Percentiles rank a stretch among this genome's conserved stretches.
These are phyloP conservation scores for Iselma pallidipennis DNA, from an alignment of 2,888 invertebrate genomes.

Conservation along the genomic window DNA sequence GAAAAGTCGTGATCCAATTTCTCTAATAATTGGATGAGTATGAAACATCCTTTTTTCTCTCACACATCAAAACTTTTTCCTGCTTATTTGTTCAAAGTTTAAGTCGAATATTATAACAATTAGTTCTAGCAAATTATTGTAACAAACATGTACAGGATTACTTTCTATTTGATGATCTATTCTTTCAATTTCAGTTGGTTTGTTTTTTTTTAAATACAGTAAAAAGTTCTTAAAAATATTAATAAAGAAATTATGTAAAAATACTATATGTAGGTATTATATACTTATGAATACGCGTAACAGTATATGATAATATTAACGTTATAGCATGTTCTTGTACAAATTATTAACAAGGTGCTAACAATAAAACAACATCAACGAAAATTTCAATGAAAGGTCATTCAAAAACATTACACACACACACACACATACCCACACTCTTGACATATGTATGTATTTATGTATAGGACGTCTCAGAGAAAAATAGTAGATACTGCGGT, in stretches of 20 bases:
- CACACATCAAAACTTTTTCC: neutral
- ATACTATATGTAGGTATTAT: no score
- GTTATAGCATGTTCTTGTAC: neutral
- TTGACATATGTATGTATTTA: no score
- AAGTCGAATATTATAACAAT: neutral
- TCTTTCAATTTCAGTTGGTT: neutral
- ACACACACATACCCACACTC: no score
- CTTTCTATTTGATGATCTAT: neutral
- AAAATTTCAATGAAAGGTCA: no score
- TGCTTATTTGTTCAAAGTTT: neutral
- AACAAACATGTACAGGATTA: neutral
- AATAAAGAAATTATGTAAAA: no score
- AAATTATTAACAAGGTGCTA: neutral
- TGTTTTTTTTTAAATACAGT: no score
- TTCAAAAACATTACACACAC: no score
- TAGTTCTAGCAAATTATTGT: neutral
- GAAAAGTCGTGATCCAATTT: neutral
- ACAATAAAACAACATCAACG: neutral
- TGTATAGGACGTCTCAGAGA: no score
- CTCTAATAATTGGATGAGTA: neutral
- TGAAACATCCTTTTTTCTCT: neutral
- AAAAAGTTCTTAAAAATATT: no score
- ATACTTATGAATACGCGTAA: no score
- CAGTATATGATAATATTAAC: neutral
- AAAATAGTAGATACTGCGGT: no score